These are phyloP conservation scores for Drosophila dives DNA, from an alignment of 2,888 invertebrate genomes.

Conservation along the genomic window DNA sequence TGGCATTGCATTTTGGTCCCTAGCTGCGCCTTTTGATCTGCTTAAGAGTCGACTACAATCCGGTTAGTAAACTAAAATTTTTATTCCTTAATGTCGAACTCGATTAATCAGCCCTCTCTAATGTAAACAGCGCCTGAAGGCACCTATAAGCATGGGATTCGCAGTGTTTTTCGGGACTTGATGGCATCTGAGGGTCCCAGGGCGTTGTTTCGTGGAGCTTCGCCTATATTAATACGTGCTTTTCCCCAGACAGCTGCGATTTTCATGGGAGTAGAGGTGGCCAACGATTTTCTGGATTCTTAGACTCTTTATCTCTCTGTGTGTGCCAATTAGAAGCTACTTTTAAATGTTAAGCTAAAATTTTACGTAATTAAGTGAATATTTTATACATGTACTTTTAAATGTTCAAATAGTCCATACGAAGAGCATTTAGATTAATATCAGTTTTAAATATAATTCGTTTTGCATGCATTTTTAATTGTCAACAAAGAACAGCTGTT, in stretches of 20 bases:
- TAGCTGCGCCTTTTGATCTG: slow-evolving; percentile 99
- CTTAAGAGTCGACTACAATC: slow-evolving; percentile 98
- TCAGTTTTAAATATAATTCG: neutral
- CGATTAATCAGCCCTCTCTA: neutral
- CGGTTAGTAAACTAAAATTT: slow-evolving; percentile 85
- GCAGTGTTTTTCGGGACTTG: slow-evolving; percentile 94
- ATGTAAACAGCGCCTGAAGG: slow-evolving; percentile 92
- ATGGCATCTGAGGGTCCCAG: slow-evolving; percentile 94
- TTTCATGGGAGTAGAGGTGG: slow-evolving; percentile 97
- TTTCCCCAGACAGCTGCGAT: slow-evolving; percentile 99
- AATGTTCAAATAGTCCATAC: neutral
- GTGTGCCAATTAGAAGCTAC: slow-evolving; percentile 43
- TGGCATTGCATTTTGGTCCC: slow-evolving; percentile 97
- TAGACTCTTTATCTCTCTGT: slow-evolving; percentile 25
- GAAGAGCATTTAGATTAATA: no score
- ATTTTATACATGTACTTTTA: slow-evolving; percentile 21
- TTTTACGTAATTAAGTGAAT: slow-evolving; percentile 20
- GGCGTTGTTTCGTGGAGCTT: slow-evolving; percentile 96
- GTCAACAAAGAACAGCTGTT: slow-evolving; percentile 1
- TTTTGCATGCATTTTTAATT: neutral
- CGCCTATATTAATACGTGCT: slow-evolving; percentile 97
- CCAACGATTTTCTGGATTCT: slow-evolving; percentile 89
- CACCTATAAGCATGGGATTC: slow-evolving; percentile 95
- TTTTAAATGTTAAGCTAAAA: slow-evolving; percentile 1
- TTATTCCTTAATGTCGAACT: neutral